Conservation (phyloP, 2,888 invertebrate genomes). For the Scaptodrosophila latifasciaeformis region DNA sequence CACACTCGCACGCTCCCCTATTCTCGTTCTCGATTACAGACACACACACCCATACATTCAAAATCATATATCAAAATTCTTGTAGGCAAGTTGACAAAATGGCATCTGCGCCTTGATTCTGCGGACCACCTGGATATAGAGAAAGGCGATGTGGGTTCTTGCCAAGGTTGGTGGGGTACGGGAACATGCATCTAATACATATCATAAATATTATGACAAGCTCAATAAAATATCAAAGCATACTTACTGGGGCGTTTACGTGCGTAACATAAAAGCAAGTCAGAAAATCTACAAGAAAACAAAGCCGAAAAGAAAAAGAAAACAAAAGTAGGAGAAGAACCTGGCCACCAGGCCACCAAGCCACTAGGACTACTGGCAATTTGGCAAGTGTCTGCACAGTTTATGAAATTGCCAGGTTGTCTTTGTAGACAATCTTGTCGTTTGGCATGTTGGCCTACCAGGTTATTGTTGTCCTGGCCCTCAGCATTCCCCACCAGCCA, state of each 20-base stretch:
- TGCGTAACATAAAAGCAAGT: slow-evolving; percentile 41
- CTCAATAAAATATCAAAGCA: slow-evolving; percentile 67
- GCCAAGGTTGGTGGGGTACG: slow-evolving; percentile 3
- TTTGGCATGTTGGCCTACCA: slow-evolving; percentile 10
- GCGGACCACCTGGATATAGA: background rate
- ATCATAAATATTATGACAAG: slow-evolving; percentile 68
- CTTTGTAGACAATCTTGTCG: slow-evolving; percentile 44
- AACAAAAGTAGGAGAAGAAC: background rate
- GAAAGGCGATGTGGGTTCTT: background rate
- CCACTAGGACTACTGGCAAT: slow-evolving; percentile 35
- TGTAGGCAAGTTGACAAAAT: background rate
- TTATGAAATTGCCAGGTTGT: slow-evolving; percentile 68
- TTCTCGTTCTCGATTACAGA: slow-evolving; percentile 3
- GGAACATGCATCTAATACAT: slow-evolving; percentile 48
- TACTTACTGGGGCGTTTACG: slow-evolving; percentile 49
- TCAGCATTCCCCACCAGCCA: background rate
- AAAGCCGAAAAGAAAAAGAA: slow-evolving; percentile 24
- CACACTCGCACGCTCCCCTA: slow-evolving; percentile 1
- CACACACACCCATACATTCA: background rate
- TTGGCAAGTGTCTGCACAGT: slow-evolving; percentile 61
- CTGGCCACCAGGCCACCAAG: background rate
- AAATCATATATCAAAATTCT: background rate
- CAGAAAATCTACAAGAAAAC: background rate
- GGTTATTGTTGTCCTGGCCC: slow-evolving; percentile 12
- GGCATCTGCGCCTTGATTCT: background rate